These are phyloP conservation scores for Gnathonemus longibarbis DNA, from an alignment of 2,113 vertebrate species.

Conservation along the genomic window DNA sequence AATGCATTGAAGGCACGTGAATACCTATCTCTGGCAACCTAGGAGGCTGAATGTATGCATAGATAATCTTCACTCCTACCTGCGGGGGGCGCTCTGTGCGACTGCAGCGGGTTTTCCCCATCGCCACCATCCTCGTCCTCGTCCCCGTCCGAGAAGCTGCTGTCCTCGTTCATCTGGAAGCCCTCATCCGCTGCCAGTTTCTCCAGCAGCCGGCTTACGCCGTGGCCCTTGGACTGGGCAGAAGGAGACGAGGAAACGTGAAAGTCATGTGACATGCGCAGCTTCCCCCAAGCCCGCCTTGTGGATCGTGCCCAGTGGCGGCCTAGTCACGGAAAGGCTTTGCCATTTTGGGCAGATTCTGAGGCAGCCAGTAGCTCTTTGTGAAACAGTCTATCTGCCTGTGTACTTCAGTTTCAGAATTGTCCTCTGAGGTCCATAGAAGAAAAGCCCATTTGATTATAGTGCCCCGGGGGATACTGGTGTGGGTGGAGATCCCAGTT, in stretches of 20 bases:
- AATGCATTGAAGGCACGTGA: no score
- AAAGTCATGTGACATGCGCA: not conserved
- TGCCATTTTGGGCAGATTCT: not conserved
- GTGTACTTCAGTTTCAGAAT: not conserved
- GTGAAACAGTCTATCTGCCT: not conserved
- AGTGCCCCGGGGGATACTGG: not conserved
- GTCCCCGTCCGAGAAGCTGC: constrained; percentile 87
- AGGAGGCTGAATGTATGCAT: not conserved
- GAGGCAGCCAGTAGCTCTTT: not conserved
- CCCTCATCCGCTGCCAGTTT: constrained; percentile 83
- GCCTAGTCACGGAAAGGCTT: not conserved
- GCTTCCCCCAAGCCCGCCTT: not conserved
- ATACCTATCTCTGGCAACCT: not conserved
- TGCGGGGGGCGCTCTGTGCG: constrained; percentile 36
- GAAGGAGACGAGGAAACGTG: constrained; percentile 4
- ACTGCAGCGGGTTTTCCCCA: constrained; percentile 23
- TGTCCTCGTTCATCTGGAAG: constrained; percentile 78
- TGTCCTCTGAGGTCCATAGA: not conserved
- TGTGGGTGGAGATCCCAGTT: not conserved
- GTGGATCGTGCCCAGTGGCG: not conserved
- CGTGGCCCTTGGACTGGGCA: constrained; percentile 72
- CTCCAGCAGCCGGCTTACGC: constrained; percentile 83
- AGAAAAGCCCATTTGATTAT: not conserved
- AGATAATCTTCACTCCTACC: constrained; percentile 28
- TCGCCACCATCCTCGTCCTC: constrained; percentile 52